Evolutionary conservation across 2,113 vertebrate species (phyloP).

Genomic region (Corvus hawaiiensis): DNA sequence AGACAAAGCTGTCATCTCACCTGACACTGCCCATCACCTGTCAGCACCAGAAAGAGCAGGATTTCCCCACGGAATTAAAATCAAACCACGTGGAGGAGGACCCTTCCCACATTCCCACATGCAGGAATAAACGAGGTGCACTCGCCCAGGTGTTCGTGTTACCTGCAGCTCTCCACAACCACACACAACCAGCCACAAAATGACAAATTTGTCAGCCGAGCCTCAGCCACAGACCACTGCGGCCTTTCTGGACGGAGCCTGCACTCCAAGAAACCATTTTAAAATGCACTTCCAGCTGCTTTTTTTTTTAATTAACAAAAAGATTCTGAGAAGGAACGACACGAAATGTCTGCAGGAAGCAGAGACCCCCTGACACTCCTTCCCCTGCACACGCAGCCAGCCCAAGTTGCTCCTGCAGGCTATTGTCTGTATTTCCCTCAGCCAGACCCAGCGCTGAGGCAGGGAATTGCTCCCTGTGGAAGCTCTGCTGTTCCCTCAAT

Average conservation of each 20-base stretch:
- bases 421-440: constrained; percentile 22
- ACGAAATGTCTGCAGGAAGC: background rate
- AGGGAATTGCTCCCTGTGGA: background rate
- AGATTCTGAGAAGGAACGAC: background rate
- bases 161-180: background rate
- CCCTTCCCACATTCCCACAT: background rate
- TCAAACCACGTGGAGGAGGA: background rate
- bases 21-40: background rate
- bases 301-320: background rate
- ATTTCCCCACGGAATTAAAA: background rate
- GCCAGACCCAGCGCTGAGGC: background rate
- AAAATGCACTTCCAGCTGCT: background rate
- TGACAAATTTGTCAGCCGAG: fast-evolving
- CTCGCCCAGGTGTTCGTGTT: background rate
- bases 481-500: background rate
- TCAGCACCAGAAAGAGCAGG: background rate
- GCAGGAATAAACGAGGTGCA: background rate
- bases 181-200: background rate
- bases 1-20: background rate
- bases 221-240: background rate
- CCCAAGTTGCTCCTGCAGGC: background rate
- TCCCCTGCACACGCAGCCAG: background rate
- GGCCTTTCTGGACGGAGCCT: fast-evolving
- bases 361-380: background rate
- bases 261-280: background rate